Conservation (phyloP, 1,140 invertebrate genomes). For the Papilio polytes region DNA sequence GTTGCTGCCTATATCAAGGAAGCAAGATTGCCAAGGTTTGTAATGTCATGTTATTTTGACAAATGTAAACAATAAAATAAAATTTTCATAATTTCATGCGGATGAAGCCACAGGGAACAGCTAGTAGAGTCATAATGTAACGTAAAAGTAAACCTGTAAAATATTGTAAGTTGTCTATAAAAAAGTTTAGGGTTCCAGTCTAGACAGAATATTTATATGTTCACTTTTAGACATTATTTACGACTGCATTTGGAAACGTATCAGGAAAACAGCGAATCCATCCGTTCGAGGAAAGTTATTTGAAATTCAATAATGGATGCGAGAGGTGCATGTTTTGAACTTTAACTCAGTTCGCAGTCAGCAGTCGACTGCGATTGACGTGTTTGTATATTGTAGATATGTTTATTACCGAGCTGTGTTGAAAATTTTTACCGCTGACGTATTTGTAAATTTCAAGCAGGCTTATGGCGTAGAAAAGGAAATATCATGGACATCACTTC, state of each 20-base stretch:
- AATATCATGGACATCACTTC: too few relatives aligned
- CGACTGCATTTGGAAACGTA: not conserved
- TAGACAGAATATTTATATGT: not conserved
- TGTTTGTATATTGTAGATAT: not conserved
- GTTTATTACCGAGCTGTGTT: slow-evolving; percentile 3
- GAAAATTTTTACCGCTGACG: slow-evolving; percentile 6
- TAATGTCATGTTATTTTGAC: too few relatives aligned
- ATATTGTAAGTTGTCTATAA: not conserved
- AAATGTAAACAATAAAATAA: too few relatives aligned
- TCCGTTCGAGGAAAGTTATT: not conserved
- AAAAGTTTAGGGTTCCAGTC: not conserved
- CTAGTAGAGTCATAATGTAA: too few relatives aligned
- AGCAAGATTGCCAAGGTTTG: too few relatives aligned
- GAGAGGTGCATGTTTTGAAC: not conserved
- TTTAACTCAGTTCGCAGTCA: slow-evolving; percentile 2
- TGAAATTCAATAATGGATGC: slow-evolving; percentile 30
- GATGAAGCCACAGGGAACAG: too few relatives aligned
- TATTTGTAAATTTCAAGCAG: not conserved
- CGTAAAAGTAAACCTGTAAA: too few relatives aligned
- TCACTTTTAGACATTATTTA: slow-evolving; percentile 9
- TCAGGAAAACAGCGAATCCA: not conserved
- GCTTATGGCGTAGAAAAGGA: too few relatives aligned
- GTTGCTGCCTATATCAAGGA: too few relatives aligned
- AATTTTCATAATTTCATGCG: too few relatives aligned
- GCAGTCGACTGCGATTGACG: slow-evolving; percentile 17